phyloP scores from a whole-genome alignment of 2,888 invertebrate species.

The Orthosia cruda region DNA sequence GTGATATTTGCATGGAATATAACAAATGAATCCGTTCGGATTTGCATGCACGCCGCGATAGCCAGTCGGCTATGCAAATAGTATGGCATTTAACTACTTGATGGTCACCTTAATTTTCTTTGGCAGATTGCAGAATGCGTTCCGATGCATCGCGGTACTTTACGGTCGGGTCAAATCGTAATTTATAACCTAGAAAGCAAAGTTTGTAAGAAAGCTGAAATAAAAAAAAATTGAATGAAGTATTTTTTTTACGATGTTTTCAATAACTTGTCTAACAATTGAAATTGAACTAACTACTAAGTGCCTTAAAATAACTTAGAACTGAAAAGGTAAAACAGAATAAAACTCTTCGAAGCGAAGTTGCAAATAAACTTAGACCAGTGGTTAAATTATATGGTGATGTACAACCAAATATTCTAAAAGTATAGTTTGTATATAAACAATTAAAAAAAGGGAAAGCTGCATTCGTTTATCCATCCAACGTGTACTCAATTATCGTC shows the following conservation, averaged over 20 bases:
- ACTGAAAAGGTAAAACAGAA: neutral
- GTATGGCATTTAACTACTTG: neutral
- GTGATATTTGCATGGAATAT: too few species aligned
- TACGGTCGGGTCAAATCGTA: too few species aligned
- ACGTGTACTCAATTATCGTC: too few species aligned
- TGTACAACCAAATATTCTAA: slow-evolving; percentile 23
- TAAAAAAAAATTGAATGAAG: slow-evolving; percentile 16
- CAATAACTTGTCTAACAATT: slow-evolving; percentile 1
- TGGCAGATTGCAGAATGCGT: neutral
- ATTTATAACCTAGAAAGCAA: neutral
- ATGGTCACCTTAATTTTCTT: neutral
- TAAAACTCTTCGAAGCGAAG: slow-evolving; percentile 13
- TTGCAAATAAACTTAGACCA: slow-evolving; percentile 17
- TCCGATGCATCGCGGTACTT: neutral
- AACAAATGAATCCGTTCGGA: too few species aligned
- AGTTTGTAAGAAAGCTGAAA: neutral
- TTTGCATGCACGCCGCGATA: too few species aligned
- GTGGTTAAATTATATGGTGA: slow-evolving; percentile 15
- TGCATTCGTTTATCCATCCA: slow-evolving; percentile 19
- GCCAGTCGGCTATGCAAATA: neutral
- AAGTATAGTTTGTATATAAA: slow-evolving; percentile 12
- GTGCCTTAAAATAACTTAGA: neutral
- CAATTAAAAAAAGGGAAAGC: neutral
- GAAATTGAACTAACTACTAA: slow-evolving; percentile 4
- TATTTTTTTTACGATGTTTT: slow-evolving; percentile 19